A percentile compares a stretch with the other conserved stretches of the same genome.
phyloP scores from a whole-genome alignment of 2,888 invertebrate species.

The Ichneumon xanthorius region DNA sequence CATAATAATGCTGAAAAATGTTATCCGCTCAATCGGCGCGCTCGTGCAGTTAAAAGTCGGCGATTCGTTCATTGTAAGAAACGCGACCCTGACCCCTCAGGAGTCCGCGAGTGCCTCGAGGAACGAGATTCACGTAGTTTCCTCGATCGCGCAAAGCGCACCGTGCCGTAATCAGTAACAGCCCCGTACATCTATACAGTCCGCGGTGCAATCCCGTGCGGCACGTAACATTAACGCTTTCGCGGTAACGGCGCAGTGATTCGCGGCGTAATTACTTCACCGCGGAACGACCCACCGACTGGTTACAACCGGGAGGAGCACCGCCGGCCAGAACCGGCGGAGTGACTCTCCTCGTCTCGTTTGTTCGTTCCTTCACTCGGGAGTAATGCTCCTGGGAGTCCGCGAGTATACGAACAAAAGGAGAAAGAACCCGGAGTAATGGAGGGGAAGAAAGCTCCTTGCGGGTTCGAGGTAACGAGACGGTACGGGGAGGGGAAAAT shows the following conservation, averaged over 20 bases:
- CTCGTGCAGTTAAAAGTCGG: neutral
- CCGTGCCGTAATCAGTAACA: constrained; percentile 28
- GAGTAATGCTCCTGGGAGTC: constrained; percentile 47
- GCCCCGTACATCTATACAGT: constrained; percentile 7
- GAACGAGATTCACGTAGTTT: constrained; percentile 52
- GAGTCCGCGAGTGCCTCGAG: neutral
- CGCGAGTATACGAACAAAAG: constrained; percentile 37
- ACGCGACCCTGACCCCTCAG: constrained; percentile 32
- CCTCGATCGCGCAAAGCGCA: constrained; percentile 25
- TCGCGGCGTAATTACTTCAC: constrained; percentile 70
- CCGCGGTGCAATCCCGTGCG: constrained; percentile 45
- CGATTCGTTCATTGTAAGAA: constrained; percentile 10
- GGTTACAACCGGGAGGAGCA: neutral
- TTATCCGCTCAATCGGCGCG: neutral
- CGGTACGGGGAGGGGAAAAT: neutral
- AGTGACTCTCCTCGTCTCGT: constrained; percentile 40
- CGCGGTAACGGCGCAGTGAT: constrained; percentile 68
- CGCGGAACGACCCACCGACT: constrained; percentile 61
- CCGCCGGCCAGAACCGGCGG: neutral
- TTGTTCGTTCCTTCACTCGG: constrained; percentile 48
- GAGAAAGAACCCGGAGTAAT: constrained; percentile 33
- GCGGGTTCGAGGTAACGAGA: constrained; percentile 66
- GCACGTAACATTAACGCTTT: constrained; percentile 67
- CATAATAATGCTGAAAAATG: constrained; percentile 4
- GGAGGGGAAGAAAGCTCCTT: constrained; percentile 60